A percentile compares a stretch with the other conserved stretches of the same genome.
phyloP scores from a whole-genome alignment of 37 sponge, comb jelly and placozoan species.

The Amphimedon queenslandica region DNA sequence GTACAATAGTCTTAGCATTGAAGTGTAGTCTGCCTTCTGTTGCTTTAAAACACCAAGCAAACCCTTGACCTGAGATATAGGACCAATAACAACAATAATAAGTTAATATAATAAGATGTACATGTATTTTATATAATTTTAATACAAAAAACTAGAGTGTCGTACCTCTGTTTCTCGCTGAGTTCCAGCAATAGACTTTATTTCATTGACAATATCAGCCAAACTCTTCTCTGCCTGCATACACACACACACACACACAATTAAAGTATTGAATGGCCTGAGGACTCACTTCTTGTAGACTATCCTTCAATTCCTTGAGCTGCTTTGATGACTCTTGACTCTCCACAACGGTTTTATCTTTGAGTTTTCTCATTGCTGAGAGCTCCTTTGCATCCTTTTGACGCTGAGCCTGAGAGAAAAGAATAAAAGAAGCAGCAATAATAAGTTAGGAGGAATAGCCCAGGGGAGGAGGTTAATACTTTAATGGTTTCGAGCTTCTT shows the following conservation, averaged over 20 bases:
- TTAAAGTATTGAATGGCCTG: not conserved
- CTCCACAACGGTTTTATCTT: constrained; percentile 42
- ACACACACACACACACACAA: too few relatives aligned
- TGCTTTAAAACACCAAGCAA: too few relatives aligned
- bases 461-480: too few relatives aligned
- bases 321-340: constrained; percentile 1
- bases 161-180: too few relatives aligned
- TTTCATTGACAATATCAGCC: not conserved
- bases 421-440: not conserved
- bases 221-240: not conserved
- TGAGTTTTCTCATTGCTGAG: constrained; percentile 33
- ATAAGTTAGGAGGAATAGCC: too few relatives aligned
- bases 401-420: constrained; percentile 20
- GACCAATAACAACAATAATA: too few relatives aligned
- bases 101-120: too few relatives aligned
- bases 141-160: too few relatives aligned
- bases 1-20: not conserved
- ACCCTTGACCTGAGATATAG: too few relatives aligned
- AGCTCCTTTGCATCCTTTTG: constrained; percentile 73
- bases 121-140: too few relatives aligned
- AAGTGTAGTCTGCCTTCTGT: not conserved
- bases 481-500: constrained; percentile 69
- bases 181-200: too few relatives aligned
- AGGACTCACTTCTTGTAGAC: not conserved
- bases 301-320: not conserved